Conservation (phyloP, 2,797 vertebrate species). For the Hapalemur alaotrensis region DNA sequence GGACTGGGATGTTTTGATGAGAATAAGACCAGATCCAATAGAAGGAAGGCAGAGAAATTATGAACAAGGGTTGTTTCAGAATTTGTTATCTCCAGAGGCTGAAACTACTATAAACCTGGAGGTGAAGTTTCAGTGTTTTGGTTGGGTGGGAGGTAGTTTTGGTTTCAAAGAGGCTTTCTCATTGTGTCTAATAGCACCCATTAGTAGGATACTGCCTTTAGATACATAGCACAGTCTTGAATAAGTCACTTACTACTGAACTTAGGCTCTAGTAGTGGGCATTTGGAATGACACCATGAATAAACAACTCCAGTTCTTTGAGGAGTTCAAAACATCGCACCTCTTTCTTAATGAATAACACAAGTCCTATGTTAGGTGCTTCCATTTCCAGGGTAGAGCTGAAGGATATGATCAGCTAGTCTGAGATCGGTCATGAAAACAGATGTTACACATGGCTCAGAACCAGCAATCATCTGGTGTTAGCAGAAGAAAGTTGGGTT, state of each 20-base stretch:
- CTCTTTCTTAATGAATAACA: neutral
- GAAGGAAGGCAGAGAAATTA: neutral
- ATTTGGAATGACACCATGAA: neutral
- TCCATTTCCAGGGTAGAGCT: neutral
- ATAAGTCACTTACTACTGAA: neutral
- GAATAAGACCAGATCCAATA: neutral
- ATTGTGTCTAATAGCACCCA: neutral
- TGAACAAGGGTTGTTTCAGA: neutral
- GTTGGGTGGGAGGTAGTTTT: neutral
- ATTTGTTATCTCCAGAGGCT: neutral
- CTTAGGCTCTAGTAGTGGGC: neutral
- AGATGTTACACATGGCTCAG: neutral
- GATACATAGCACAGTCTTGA: neutral
- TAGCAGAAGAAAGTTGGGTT: neutral
- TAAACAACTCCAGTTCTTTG: neutral
- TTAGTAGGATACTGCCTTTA: neutral
- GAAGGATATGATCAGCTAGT: neutral
- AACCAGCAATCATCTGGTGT: neutral
- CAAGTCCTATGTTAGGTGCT: neutral
- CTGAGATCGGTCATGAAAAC: neutral
- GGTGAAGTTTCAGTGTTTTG: neutral
- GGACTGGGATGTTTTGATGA: neutral
- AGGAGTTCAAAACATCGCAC: neutral
- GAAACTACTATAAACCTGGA: neutral
- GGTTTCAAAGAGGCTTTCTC: neutral